Evolutionary conservation across 1,140 invertebrate species (phyloP).

Genomic region (Diorhabda carinulata): DNA sequence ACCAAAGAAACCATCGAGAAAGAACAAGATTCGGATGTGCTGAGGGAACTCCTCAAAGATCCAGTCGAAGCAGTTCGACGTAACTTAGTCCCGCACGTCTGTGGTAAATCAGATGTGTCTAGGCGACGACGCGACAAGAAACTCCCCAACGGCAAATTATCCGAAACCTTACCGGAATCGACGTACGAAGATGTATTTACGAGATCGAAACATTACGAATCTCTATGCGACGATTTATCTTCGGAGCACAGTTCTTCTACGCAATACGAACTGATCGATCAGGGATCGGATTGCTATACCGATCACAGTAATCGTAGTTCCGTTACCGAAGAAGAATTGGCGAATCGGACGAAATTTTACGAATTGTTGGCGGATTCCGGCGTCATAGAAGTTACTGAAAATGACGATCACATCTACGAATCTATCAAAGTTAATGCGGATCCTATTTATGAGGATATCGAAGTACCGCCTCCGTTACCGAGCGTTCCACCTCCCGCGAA

Average conservation of each 20-base stretch:
- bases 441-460: constrained; percentile 86
- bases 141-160: constrained; percentile 24
- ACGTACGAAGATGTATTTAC: constrained; percentile 52
- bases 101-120: constrained; percentile 54
- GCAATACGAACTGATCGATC: constrained; percentile 52
- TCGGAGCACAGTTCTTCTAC: constrained; percentile 54
- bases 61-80: constrained; percentile 67
- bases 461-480: constrained; percentile 72
- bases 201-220: constrained; percentile 41
- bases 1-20: constrained; percentile 1
- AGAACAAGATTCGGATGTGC: constrained; percentile 42
- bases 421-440: constrained; percentile 68
- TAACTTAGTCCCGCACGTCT: constrained; percentile 68
- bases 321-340: constrained; percentile 55
- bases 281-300: constrained; percentile 63
- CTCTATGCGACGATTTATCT: constrained; percentile 50
- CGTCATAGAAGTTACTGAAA: constrained; percentile 58
- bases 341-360: constrained; percentile 62
- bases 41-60: constrained; percentile 58
- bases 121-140: constrained; percentile 41
- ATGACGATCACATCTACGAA: constrained; percentile 71
- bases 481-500: constrained; percentile 65
- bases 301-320: constrained; percentile 50
- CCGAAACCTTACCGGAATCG: constrained; percentile 28
- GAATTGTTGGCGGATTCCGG: constrained; percentile 64